These are phyloP conservation scores for Drosophila cognata DNA, from an alignment of 2,888 invertebrate genomes.

Conservation along the genomic window DNA sequence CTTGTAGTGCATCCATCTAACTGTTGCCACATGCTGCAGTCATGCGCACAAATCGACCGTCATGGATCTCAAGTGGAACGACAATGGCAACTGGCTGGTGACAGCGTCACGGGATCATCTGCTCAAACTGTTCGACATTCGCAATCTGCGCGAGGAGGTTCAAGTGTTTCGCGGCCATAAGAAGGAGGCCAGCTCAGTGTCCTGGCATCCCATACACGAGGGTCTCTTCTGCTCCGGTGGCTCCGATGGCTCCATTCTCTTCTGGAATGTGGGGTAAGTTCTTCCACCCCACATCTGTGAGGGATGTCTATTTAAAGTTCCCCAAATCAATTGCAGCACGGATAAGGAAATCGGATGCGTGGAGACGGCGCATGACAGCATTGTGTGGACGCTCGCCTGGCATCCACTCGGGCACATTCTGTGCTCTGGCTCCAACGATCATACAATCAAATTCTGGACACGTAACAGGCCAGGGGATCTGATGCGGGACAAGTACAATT, in stretches of 20 bases:
- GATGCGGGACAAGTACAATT: constrained; percentile 98
- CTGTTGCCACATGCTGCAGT: constrained; percentile 84
- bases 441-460: constrained; percentile 99
- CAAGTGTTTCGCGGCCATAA: constrained; percentile 99
- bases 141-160: constrained; percentile 97
- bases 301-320: not conserved
- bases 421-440: constrained; percentile 99
- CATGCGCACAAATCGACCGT: constrained; percentile 99
- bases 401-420: constrained; percentile 99
- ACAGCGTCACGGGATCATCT: constrained; percentile 99
- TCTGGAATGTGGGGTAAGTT: constrained; percentile 98
- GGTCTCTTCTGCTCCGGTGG: constrained; percentile 98
- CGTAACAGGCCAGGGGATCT: constrained; percentile 98
- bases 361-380: constrained; percentile 99
- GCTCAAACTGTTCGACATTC: constrained; percentile 98
- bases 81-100: constrained; percentile 99
- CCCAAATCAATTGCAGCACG: constrained; percentile 86
- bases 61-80: constrained; percentile 99
- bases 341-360: constrained; percentile 99
- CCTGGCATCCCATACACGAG: constrained; percentile 99
- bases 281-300: not conserved
- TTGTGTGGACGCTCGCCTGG: constrained; percentile 99
- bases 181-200: constrained; percentile 98
- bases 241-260: constrained; percentile 98
- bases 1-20: not conserved